Evolutionary conservation across 2,113 vertebrate genomes (phyloP).

Genomic region (Tricholaema leucomelas): DNA sequence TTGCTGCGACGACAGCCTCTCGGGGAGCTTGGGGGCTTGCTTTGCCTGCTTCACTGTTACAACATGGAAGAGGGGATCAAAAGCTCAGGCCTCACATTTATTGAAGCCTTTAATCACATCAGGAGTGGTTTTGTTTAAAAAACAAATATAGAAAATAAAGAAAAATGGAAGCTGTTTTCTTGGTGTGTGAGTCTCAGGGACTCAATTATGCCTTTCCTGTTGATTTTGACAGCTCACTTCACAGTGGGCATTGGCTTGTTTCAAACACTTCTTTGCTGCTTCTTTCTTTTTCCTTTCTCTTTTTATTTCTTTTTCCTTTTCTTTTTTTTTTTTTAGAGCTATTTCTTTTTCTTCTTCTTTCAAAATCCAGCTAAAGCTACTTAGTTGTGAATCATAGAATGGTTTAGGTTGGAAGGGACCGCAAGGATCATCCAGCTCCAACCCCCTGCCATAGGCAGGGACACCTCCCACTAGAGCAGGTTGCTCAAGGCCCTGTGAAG

Average conservation of each 20-base stretch:
- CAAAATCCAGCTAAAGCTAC: constrained; percentile 33
- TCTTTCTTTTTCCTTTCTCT: too few species aligned
- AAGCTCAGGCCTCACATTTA: constrained; percentile 13
- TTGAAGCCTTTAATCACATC: not conserved
- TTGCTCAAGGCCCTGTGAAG: too few species aligned
- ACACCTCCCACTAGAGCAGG: too few species aligned
- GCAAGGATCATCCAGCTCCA: too few species aligned
- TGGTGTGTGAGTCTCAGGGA: not conserved
- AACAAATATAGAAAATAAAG: too few species aligned
- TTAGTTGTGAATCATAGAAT: too few species aligned
- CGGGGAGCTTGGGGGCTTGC: not conserved
- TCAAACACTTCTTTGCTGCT: not conserved
- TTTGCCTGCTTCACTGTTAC: not conserved
- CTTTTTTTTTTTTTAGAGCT: not conserved
- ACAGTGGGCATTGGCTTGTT: not conserved
- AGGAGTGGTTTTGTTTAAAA: not conserved
- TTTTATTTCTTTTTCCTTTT: too few species aligned
- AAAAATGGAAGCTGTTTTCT: constrained; percentile 30
- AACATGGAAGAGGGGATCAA: constrained; percentile 1
- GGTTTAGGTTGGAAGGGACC: too few species aligned
- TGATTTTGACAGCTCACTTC: constrained; percentile 10
- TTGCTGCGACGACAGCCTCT: not conserved
- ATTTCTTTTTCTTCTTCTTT: constrained; percentile 3
- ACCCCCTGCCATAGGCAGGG: too few species aligned
- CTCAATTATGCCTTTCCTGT: constrained; percentile 6